Evolutionary conservation across 2,888 invertebrate genomes (phyloP), one percentile per base, ranked within the genome.

Genomic region (Drosophila multiciliata): DNA sequence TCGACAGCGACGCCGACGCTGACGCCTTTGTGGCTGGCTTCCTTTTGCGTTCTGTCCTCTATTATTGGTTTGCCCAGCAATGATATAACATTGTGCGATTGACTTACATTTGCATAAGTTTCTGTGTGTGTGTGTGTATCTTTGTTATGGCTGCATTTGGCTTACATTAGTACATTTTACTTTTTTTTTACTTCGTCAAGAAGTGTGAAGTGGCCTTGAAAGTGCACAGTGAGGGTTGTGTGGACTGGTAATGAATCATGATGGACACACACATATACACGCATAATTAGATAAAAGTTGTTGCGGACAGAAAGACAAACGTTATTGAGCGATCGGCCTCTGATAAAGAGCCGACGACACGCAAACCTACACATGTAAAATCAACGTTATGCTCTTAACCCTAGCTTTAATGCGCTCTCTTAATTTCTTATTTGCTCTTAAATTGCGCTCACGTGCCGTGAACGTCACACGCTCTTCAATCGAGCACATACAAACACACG

Each of bases 381-480:
- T 12, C 29, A 58, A 36, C 15, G 23, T 3, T 8, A n/a, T 33
- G 40, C 73, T 73, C 73, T 84, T 73, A 57, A 17, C 9, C 15
- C 29, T n/a, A 72, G 67, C 69, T 73, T 55, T 33, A 15, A 6
- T 7, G n/a, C 17, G 38, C 64, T 40, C 81, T 81, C 67, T 80
- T 69, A 12, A 20, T 45, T 45, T 35, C 3, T 2, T 17, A 1
- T 3, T 33, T 62, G 66, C 80, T 76, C 76, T 80, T 76, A 67
- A 32, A 69, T 20, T 55, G 45, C 33, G 66, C 82, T 85, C 89
- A 88, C 85, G 89, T 85, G 84, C 89, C 61, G 67, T 59, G n/a
- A 71, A 68, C 78, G 60, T 58, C 65, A 64, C 45, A 60, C 35
- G 42, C 73, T 73, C 70, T 71, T 33, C 9, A 7, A 23, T 11